Percentiles rank a stretch among this genome's conserved stretches.
Evolutionary conservation across 1,140 invertebrate genomes (phyloP).

Genomic region (Cryptotermes secundus): DNA sequence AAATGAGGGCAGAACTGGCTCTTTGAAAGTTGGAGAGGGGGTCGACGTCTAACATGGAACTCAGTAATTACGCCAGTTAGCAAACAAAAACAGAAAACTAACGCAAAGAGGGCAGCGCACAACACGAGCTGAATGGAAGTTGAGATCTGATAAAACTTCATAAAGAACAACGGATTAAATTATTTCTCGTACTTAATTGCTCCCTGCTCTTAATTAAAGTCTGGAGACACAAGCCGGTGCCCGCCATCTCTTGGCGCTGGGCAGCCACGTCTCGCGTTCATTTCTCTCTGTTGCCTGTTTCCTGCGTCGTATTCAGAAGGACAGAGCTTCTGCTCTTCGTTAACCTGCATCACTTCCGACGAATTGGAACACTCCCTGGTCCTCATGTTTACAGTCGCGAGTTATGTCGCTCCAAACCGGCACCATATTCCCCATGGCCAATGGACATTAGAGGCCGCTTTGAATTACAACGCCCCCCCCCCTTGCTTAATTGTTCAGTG

Average conservation of each 20-base stretch:
- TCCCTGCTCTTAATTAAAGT: slow-evolving; percentile 10
- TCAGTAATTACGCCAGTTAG: background rate
- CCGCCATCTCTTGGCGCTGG: background rate
- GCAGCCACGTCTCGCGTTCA: background rate
- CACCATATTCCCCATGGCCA: too few species aligned
- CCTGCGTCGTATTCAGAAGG: background rate
- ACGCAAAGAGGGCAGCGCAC: background rate
- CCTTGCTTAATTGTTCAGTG: background rate
- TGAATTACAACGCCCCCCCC: background rate
- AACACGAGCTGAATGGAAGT: background rate
- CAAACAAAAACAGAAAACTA: background rate
- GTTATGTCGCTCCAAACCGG: too few species aligned
- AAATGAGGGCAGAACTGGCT: too few species aligned
- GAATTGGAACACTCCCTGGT: too few species aligned
- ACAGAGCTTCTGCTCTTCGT: background rate
- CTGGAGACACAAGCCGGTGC: background rate
- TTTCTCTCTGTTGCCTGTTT: too few species aligned
- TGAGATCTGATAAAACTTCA: background rate
- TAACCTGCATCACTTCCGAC: too few species aligned
- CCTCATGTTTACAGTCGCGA: too few species aligned
- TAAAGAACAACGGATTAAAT: slow-evolving; percentile 2
- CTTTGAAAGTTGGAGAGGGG: too few species aligned
- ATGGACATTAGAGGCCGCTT: too few species aligned
- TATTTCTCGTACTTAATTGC: background rate
- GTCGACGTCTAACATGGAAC: background rate